phyloP scores from a whole-genome alignment of 2,113 vertebrate species.

The Albula glossodonta region DNA sequence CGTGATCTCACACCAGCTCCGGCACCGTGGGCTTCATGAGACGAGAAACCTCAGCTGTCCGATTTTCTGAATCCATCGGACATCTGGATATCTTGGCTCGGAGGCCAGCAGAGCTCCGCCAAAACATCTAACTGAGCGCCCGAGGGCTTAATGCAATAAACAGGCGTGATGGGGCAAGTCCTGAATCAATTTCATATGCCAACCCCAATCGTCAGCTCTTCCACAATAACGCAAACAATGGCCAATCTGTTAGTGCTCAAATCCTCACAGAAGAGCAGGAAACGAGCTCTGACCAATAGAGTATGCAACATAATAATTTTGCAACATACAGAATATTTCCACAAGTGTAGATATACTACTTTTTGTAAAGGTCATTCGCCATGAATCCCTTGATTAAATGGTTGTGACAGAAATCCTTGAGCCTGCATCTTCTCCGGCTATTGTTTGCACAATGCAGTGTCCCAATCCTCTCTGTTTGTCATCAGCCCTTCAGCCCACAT shows the following conservation, averaged over 20 bases:
- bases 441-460: neutral
- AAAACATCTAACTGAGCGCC: constrained; percentile 27
- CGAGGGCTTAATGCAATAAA: constrained; percentile 40
- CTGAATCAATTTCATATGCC: constrained; percentile 19
- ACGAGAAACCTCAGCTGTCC: constrained; percentile 32
- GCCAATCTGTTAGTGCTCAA: neutral
- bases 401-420: too few relatives aligned
- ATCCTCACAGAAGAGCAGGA: neutral
- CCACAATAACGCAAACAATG: constrained; percentile 16
- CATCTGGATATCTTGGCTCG: constrained; percentile 42
- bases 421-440: too few relatives aligned
- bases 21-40: neutral
- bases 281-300: too few relatives aligned
- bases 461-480: neutral
- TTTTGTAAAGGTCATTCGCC: too few relatives aligned
- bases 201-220: constrained; percentile 13
- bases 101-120: constrained; percentile 13
- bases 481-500: neutral
- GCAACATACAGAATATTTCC: too few relatives aligned
- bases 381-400: too few relatives aligned
- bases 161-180: constrained; percentile 28
- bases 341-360: too few relatives aligned
- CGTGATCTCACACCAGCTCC: neutral
- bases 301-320: too few relatives aligned
- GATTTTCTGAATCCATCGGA: constrained; percentile 20